A percentile compares a stretch with the other conserved stretches of the same genome.
These are phyloP conservation scores for Masnerella sp. DNA, from an alignment of 2,888 invertebrate species.

Conservation along the genomic window DNA sequence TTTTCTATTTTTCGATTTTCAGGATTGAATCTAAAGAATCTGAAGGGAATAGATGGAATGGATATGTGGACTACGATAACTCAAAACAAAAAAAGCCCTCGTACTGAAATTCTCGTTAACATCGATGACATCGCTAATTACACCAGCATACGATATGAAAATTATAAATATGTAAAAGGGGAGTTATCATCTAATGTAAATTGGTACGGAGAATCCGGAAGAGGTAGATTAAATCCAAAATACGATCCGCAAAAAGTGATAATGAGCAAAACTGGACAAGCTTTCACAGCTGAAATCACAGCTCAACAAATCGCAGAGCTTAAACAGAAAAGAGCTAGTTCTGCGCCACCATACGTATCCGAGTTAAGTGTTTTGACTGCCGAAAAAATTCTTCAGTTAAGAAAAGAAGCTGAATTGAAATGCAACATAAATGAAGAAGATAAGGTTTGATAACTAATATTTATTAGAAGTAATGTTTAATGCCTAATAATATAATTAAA, in stretches of 20 bases:
- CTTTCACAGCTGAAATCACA: conserved; percentile 78
- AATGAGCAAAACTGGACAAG: conserved; percentile 77
- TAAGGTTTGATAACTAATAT: conserved; percentile 50
- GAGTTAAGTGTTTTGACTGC: conserved; percentile 61
- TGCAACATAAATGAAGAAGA: conserved; percentile 66
- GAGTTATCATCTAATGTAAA: conserved; percentile 1
- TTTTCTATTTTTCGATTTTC: conserved; percentile 2
- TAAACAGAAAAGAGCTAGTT: not conserved
- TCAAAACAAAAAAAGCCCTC: conserved; percentile 76
- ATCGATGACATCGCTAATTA: conserved; percentile 80
- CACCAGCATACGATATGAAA: conserved; percentile 81
- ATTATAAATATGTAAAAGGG: conserved; percentile 83
- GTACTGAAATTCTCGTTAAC: conserved; percentile 81
- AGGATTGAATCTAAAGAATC: conserved; percentile 76
- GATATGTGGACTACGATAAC: conserved; percentile 79
- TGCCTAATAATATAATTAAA: not conserved
- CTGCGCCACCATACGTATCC: not conserved
- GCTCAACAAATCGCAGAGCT: conserved; percentile 75
- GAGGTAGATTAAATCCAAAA: conserved; percentile 60
- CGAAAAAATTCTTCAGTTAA: conserved; percentile 64
- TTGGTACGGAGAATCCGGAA: conserved; percentile 78
- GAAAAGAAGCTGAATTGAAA: conserved; percentile 66
- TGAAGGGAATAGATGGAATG: conserved; percentile 81
- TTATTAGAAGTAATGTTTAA: not conserved
- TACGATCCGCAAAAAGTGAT: conserved; percentile 78